These are phyloP conservation scores for Sesia bembeciformis DNA, from an alignment of 2,888 invertebrate species.

Conservation along the genomic window DNA sequence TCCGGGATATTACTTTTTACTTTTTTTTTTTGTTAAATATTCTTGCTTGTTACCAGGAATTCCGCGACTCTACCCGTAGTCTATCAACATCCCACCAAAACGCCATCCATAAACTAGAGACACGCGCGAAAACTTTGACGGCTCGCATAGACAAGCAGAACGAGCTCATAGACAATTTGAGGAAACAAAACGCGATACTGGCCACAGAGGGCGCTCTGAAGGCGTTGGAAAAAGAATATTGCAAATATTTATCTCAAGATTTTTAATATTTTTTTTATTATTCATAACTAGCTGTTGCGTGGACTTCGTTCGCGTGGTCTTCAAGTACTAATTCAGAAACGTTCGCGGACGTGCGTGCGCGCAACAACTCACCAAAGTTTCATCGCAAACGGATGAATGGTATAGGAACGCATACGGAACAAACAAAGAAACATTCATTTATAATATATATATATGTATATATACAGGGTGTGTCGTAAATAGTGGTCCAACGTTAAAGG, in stretches of 20 bases:
- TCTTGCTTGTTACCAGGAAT: slow-evolving; percentile 32
- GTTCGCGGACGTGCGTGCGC: too few relatives aligned
- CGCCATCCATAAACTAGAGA: slow-evolving; percentile 37
- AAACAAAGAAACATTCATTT: too few relatives aligned
- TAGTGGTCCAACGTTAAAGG: too few relatives aligned
- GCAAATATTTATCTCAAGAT: slow-evolving; percentile 39
- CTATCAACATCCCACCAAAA: slow-evolving; percentile 34
- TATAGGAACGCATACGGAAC: too few relatives aligned
- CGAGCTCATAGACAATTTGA: slow-evolving; percentile 44
- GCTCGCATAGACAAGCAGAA: slow-evolving; percentile 32
- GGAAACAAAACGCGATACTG: slow-evolving; percentile 31
- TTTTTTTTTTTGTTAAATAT: too few relatives aligned
- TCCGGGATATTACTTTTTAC: too few relatives aligned
- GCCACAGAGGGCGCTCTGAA: slow-evolving; percentile 35
- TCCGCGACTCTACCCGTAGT: slow-evolving; percentile 37
- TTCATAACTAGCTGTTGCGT: not conserved
- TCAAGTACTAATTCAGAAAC: too few relatives aligned
- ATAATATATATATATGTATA: too few relatives aligned
- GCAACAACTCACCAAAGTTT: too few relatives aligned
- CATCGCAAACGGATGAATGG: too few relatives aligned
- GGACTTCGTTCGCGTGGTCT: too few relatives aligned
- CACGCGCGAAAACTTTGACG: slow-evolving; percentile 25
- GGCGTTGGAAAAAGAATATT: slow-evolving; percentile 40
- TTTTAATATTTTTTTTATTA: not conserved
- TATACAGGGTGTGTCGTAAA: too few relatives aligned